These are phyloP conservation scores for Mungos mungo DNA, from an alignment of 2,113 vertebrate genomes.

Conservation along the genomic window DNA sequence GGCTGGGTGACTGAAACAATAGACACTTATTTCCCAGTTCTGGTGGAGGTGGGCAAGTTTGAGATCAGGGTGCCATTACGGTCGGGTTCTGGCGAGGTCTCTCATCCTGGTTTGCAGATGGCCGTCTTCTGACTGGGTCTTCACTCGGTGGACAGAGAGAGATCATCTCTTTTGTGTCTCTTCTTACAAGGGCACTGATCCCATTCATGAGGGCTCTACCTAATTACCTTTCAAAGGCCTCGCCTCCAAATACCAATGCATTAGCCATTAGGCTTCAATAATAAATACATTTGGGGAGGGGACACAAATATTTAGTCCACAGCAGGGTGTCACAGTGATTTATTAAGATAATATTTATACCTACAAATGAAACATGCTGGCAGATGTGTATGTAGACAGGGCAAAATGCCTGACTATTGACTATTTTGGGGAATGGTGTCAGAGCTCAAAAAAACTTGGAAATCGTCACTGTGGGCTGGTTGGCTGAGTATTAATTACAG, in stretches of 20 bases:
- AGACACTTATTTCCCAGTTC: not conserved
- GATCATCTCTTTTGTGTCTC: not conserved
- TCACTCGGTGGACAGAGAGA: not conserved
- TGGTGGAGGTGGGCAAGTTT: not conserved
- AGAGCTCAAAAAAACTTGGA: not conserved
- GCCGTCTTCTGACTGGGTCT: not conserved
- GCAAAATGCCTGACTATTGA: not conserved
- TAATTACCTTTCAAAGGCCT: not conserved
- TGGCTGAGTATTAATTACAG: not conserved
- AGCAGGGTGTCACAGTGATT: not conserved
- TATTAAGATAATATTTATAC: slow-evolving; percentile 1
- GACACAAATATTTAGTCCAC: not conserved
- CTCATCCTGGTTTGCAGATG: not conserved
- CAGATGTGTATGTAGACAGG: not conserved
- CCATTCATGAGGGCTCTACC: not conserved
- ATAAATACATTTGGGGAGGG: not conserved
- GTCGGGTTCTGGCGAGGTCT: not conserved
- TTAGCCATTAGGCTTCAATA: not conserved
- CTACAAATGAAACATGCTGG: slow-evolving; percentile 5
- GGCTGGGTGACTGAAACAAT: not conserved
- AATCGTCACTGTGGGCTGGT: not conserved
- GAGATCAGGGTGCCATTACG: not conserved
- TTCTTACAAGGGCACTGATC: not conserved
- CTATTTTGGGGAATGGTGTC: not conserved
- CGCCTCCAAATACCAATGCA: not conserved